Conservation (phyloP, 2,797 vertebrate genomes). For the Sparus aurata region DNA sequence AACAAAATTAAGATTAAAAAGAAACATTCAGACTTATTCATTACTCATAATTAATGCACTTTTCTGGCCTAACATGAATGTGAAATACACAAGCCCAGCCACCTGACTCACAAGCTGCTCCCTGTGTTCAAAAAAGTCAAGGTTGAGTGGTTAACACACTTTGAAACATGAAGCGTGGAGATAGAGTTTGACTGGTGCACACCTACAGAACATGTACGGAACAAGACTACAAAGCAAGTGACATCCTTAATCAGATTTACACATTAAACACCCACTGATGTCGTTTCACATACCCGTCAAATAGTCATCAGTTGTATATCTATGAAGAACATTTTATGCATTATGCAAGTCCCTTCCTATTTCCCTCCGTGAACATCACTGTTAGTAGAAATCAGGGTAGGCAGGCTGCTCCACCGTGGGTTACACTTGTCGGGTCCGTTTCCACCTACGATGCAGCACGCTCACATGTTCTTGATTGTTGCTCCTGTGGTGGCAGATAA, state of each 20-base stretch:
- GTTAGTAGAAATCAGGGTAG: background rate
- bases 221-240: slow-evolving; percentile 36
- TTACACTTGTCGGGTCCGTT: slow-evolving; percentile 27
- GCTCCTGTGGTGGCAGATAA: too few relatives aligned
- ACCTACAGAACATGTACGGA: slow-evolving; percentile 33
- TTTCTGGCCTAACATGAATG: slow-evolving; percentile 9
- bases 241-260: slow-evolving; percentile 51
- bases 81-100: background rate
- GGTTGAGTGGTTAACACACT: slow-evolving; percentile 1
- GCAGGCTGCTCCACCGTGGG: slow-evolving; percentile 8
- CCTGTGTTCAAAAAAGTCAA: slow-evolving; percentile 29
- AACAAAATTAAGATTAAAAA: background rate
- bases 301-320: slow-evolving; percentile 58
- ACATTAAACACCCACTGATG: slow-evolving; percentile 57
- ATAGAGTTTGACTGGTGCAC: slow-evolving; percentile 42
- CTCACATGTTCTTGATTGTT: slow-evolving; percentile 40
- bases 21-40: background rate
- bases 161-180: slow-evolving; percentile 18
- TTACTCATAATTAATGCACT: background rate
- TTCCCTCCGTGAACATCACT: background rate
- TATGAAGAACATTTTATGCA: slow-evolving; percentile 25
- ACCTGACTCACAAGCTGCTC: slow-evolving; percentile 42
- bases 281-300: slow-evolving; percentile 53
- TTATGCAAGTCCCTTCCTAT: slow-evolving; percentile 13
- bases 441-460: slow-evolving; percentile 23